These are phyloP conservation scores for Leptura quadrifasciata DNA, from an alignment of 2,888 invertebrate species.

Conservation along the genomic window DNA sequence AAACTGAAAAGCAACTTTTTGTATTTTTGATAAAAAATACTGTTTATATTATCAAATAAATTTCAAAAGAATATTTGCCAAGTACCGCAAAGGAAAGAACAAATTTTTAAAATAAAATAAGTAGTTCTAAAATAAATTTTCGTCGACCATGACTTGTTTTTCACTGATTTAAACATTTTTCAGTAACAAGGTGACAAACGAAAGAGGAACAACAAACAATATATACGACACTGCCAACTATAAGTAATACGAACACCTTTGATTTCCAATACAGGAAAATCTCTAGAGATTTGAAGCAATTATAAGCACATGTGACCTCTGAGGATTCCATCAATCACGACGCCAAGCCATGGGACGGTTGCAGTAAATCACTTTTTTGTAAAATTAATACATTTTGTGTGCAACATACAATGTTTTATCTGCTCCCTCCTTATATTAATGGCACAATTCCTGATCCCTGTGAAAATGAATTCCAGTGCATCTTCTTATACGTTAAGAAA, in stretches of 20 bases:
- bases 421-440: not conserved
- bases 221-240: conserved; percentile 9
- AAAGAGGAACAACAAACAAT: not conserved
- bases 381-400: conserved; percentile 48
- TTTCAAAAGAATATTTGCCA: too few relatives aligned
- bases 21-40: too few relatives aligned
- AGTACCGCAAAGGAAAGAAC: too few relatives aligned
- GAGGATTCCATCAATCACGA: conserved; percentile 71
- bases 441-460: too few relatives aligned
- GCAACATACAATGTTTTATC: conserved; percentile 15
- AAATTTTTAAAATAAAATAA: too few relatives aligned
- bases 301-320: conserved; percentile 74
- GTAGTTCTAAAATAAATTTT: too few relatives aligned
- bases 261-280: conserved; percentile 52
- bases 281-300: conserved; percentile 70
- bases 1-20: too few relatives aligned
- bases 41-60: too few relatives aligned
- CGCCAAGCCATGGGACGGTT: conserved; percentile 63
- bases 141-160: too few relatives aligned
- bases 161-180: not conserved
- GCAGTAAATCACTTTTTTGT: conserved; percentile 63
- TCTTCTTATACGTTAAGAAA: too few relatives aligned
- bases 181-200: not conserved
- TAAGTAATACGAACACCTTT: conserved; percentile 43
- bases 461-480: too few relatives aligned